Conservation (phyloP, 2,888 invertebrate species). For the Tuta absoluta region DNA sequence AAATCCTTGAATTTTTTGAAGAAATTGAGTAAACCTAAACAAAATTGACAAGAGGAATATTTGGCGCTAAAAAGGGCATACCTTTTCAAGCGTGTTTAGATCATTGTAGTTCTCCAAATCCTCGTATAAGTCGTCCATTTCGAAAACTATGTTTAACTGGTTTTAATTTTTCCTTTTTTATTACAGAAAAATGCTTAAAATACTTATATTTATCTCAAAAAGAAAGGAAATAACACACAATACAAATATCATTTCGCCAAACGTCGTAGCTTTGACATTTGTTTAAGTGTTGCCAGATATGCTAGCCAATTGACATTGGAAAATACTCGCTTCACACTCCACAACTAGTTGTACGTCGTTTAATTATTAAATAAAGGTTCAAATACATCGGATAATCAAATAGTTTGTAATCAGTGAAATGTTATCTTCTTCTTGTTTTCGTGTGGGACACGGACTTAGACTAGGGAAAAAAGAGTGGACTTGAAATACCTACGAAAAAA, state of each 20-base stretch:
- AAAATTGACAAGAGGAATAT: slow-evolving; percentile 36
- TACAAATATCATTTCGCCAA: neutral
- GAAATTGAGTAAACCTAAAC: neutral
- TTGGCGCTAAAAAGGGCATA: slow-evolving; percentile 68
- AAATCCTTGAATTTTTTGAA: neutral
- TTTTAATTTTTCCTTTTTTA: neutral
- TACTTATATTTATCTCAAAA: neutral
- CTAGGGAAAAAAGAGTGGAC: too few relatives aligned
- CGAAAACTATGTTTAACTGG: neutral
- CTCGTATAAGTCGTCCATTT: slow-evolving; percentile 65
- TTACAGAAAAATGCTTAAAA: neutral
- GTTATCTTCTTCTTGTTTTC: too few relatives aligned
- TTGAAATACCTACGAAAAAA: too few relatives aligned
- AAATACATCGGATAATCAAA: too few relatives aligned
- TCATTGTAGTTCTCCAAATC: slow-evolving; percentile 70
- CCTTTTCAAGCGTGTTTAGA: slow-evolving; percentile 56
- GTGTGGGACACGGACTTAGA: too few relatives aligned
- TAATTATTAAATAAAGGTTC: too few relatives aligned
- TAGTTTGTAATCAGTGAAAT: too few relatives aligned
- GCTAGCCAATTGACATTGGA: too few relatives aligned
- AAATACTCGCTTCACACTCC: too few relatives aligned
- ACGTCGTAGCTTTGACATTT: too few relatives aligned
- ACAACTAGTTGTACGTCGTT: too few relatives aligned
- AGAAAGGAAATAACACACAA: neutral
- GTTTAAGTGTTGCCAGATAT: too few relatives aligned